Percentiles rank a stretch among this genome's conserved stretches.
Conservation (phyloP, 2,888 invertebrate genomes). For the Tuberolachnus salignus region DNA sequence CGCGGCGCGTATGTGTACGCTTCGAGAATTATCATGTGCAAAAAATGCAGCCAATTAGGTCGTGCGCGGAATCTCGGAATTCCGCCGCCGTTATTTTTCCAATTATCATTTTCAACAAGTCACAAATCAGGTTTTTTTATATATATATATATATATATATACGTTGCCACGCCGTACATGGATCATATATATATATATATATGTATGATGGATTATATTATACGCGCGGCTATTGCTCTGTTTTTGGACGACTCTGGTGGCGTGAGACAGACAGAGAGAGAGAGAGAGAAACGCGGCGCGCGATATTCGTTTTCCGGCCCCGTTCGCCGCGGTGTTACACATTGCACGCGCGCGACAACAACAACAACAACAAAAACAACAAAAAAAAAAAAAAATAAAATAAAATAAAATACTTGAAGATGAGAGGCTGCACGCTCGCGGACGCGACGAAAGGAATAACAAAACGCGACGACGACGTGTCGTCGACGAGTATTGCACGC, state of each 20-base stretch:
- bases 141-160: too few species aligned
- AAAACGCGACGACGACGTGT: neutral
- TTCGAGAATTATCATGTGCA: constrained; percentile 55
- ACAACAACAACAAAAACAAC: too few species aligned
- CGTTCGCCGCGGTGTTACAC: neutral
- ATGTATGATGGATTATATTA: neutral
- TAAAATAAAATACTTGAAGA: too few species aligned
- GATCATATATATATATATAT: constrained; percentile 17
- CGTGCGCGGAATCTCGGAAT: constrained; percentile 42
- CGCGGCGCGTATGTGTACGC: neutral
- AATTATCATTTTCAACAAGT: constrained; percentile 48
- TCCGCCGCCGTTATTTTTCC: constrained; percentile 29
- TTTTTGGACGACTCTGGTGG: neutral
- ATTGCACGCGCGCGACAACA: neutral
- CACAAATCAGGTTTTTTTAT: constrained; percentile 47
- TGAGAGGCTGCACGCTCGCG: too few species aligned
- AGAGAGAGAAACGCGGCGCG: neutral
- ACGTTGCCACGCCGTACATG: constrained; percentile 34
- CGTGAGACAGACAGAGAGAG: neutral
- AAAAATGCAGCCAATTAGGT: constrained; percentile 54
- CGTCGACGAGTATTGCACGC: too few species aligned
- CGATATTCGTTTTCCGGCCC: neutral
- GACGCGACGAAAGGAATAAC: too few species aligned
- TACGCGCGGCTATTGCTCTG: neutral
- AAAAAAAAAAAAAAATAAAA: too few species aligned